Evolutionary conservation across 1,140 invertebrate genomes (phyloP).

Genomic region (Hycleus cichorii): DNA sequence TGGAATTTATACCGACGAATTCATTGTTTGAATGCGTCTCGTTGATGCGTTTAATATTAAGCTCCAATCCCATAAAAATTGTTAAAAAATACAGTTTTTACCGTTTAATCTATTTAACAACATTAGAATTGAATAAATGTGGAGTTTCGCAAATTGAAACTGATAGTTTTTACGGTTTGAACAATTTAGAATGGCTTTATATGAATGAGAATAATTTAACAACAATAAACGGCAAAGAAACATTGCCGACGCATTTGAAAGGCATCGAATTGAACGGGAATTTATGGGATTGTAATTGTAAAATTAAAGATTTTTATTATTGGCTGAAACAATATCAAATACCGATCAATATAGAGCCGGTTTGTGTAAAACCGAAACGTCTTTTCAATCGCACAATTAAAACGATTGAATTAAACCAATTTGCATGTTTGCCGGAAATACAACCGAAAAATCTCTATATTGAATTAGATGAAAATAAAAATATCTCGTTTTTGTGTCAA

Average conservation of each 20-base stretch:
- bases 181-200: constrained; percentile 73
- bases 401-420: constrained; percentile 58
- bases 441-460: constrained; percentile 60
- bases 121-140: constrained; percentile 73
- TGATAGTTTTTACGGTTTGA: constrained; percentile 71
- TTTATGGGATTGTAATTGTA: constrained; percentile 82
- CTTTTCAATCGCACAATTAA: constrained; percentile 60
- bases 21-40: constrained; percentile 68
- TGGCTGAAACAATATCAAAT: constrained; percentile 70
- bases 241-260: constrained; percentile 63
- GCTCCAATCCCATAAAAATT: constrained; percentile 66
- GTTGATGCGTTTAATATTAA: constrained; percentile 71
- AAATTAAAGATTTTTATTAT: constrained; percentile 60
- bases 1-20: constrained; percentile 65
- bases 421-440: constrained; percentile 75
- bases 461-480: constrained; percentile 68
- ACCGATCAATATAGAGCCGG: constrained; percentile 61
- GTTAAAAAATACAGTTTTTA: constrained; percentile 64
- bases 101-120: constrained; percentile 63
- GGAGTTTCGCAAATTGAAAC: constrained; percentile 65
- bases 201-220: constrained; percentile 71
- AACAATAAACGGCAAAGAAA: constrained; percentile 56
- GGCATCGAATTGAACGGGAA: constrained; percentile 66
- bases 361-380: constrained; percentile 62
- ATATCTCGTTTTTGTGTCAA: constrained; percentile 68